phyloP scores from a whole-genome alignment of 2,797 vertebrate genomes.

The Ctenopoma kingsleyae region DNA sequence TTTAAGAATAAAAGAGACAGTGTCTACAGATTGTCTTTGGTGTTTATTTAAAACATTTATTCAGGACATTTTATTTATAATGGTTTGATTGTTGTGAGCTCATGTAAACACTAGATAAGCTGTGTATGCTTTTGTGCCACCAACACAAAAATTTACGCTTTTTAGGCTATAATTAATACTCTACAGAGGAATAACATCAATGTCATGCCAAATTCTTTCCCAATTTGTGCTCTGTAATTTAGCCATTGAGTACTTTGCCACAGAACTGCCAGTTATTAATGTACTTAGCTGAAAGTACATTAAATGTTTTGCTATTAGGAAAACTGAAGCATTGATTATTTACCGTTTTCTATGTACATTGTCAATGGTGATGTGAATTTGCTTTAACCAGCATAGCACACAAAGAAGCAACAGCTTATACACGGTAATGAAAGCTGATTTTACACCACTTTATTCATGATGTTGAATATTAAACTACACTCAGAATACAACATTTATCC shows the following conservation, averaged over 20 bases:
- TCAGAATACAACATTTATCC: not conserved
- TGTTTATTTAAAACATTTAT: slow-evolving; percentile 2
- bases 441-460: not conserved
- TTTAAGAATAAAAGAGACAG: not conserved
- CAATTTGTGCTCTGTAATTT: slow-evolving; percentile 1
- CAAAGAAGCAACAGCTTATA: not conserved
- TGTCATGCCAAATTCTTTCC: slow-evolving; percentile 22
- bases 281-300: not conserved
- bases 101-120: not conserved
- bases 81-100: slow-evolving; percentile 4
- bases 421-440: not conserved
- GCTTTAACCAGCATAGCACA: not conserved
- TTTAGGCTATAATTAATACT: slow-evolving; percentile 13
- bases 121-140: slow-evolving; percentile 3
- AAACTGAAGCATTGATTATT: slow-evolving; percentile 26
- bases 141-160: slow-evolving; percentile 1
- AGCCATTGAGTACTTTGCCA: slow-evolving; percentile 6
- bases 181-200: slow-evolving; percentile 8
- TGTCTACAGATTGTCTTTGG: not conserved
- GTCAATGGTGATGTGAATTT: not conserved
- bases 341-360: slow-evolving; percentile 7
- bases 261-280: slow-evolving; percentile 13
- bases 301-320: not conserved
- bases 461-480: not conserved
- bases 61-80: slow-evolving; percentile 1